A percentile compares a stretch with the other conserved stretches of the same genome.
Conservation (phyloP, 2,113 vertebrate species). For the Pteruthius melanotis region DNA sequence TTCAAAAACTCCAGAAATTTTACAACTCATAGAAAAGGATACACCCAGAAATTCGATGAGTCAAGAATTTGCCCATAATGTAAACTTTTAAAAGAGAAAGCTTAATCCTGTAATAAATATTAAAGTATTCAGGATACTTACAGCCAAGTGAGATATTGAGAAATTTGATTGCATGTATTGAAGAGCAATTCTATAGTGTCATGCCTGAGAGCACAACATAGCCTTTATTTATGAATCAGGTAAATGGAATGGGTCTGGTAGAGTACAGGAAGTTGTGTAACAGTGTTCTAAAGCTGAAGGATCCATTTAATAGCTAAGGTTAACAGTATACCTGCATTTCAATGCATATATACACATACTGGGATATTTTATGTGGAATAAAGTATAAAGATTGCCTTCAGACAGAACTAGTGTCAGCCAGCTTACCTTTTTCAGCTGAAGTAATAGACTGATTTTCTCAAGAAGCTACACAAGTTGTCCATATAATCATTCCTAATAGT, state of each 20-base stretch:
- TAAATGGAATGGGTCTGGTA: background rate
- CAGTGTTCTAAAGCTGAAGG: background rate
- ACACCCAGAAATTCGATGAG: background rate
- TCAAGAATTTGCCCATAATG: background rate
- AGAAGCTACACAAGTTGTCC: background rate
- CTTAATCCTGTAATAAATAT: background rate
- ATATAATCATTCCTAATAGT: background rate
- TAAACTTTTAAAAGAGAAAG: background rate
- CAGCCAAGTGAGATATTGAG: background rate
- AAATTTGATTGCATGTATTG: background rate
- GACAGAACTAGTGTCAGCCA: fast-evolving
- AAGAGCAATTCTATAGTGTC: background rate
- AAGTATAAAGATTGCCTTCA: background rate
- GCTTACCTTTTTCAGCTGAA: background rate
- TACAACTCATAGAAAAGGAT: background rate
- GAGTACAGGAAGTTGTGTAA: background rate
- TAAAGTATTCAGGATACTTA: background rate
- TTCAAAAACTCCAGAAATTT: background rate
- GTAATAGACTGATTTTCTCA: background rate
- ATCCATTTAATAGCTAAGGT: background rate
- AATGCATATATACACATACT: background rate
- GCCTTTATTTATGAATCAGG: background rate
- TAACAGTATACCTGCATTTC: background rate
- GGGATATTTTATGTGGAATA: background rate
- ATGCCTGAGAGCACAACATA: background rate